phyloP scores from a whole-genome alignment of 92 coral and sea anemone genomes.

The Zoanthus gigantus region DNA sequence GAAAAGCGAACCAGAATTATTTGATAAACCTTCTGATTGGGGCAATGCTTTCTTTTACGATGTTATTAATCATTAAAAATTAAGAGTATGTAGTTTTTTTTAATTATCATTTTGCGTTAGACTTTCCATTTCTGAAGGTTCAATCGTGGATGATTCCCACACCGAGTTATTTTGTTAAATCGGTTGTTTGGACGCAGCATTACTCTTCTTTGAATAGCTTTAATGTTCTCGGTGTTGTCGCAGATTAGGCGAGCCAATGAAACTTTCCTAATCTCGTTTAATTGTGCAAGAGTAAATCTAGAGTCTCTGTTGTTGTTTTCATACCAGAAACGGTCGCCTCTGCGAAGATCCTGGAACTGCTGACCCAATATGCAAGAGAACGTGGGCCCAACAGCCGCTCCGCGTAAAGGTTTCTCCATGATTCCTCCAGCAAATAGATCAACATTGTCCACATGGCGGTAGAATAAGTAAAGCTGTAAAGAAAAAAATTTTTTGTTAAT shows the following conservation, averaged over 20 bases:
- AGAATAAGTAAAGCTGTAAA: background rate
- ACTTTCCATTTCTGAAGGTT: background rate
- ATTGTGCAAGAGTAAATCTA: background rate
- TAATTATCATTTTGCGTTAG: no score
- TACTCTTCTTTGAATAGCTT: background rate
- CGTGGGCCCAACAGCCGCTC: constrained; percentile 13
- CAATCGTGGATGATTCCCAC: constrained; percentile 1
- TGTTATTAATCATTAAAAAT: no score
- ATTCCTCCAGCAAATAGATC: constrained; percentile 27
- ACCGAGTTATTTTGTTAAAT: background rate
- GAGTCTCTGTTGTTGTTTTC: background rate
- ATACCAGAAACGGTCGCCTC: constrained; percentile 42
- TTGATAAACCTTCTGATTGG: no score
- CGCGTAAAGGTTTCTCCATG: constrained; percentile 1
- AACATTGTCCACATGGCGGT: constrained; percentile 38
- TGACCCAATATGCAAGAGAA: constrained; percentile 7
- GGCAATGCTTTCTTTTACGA: no score
- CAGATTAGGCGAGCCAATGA: constrained; percentile 17
- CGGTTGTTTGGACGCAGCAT: background rate
- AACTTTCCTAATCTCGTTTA: background rate
- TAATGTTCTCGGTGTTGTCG: background rate
- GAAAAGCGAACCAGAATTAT: no score
- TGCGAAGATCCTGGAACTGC: constrained; percentile 20
- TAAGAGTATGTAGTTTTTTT: no score
- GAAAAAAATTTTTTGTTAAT: background rate